These are phyloP conservation scores for Eubasilissa splendida DNA, from an alignment of 2,888 invertebrate genomes.

Conservation along the genomic window DNA sequence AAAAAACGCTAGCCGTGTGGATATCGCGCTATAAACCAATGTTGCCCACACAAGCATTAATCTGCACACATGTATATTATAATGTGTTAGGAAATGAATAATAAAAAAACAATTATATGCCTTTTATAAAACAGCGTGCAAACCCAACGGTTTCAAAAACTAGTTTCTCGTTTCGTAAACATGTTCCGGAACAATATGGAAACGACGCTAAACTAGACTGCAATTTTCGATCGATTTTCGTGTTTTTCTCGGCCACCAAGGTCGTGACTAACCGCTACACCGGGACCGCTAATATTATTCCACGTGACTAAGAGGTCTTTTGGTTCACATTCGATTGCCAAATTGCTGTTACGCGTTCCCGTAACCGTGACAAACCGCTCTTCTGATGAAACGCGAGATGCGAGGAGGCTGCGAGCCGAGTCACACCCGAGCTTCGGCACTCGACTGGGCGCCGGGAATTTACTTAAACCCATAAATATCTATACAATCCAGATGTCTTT, in stretches of 20 bases:
- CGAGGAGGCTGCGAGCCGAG: not conserved
- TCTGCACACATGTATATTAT: no score
- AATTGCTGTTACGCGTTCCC: conserved; percentile 12
- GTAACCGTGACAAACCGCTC: not conserved
- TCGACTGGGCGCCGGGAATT: conserved; percentile 14
- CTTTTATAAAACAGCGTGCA: not conserved
- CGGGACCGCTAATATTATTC: conserved; percentile 22
- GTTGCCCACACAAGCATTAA: not conserved
- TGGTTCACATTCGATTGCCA: conserved; percentile 30
- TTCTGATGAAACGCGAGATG: not conserved
- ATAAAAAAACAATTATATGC: conserved; percentile 9
- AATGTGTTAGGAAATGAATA: conserved; percentile 14
- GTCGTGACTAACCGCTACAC: not conserved
- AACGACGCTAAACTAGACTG: not conserved
- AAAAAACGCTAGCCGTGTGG: conserved; percentile 1
- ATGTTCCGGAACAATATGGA: conserved; percentile 7
- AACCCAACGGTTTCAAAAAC: conserved; percentile 19
- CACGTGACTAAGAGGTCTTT: conserved; percentile 34
- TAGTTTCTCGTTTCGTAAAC: not conserved
- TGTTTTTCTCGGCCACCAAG: not conserved
- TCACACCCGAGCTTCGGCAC: not conserved
- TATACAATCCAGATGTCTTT: conserved; percentile 34
- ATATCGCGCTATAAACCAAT: not conserved
- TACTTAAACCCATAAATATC: conserved; percentile 18
- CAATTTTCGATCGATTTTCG: not conserved